Evolutionary conservation across 2,888 invertebrate species (phyloP), one percentile per base, ranked within the genome.

Genomic region (Yponomeuta cagnagella): DNA sequence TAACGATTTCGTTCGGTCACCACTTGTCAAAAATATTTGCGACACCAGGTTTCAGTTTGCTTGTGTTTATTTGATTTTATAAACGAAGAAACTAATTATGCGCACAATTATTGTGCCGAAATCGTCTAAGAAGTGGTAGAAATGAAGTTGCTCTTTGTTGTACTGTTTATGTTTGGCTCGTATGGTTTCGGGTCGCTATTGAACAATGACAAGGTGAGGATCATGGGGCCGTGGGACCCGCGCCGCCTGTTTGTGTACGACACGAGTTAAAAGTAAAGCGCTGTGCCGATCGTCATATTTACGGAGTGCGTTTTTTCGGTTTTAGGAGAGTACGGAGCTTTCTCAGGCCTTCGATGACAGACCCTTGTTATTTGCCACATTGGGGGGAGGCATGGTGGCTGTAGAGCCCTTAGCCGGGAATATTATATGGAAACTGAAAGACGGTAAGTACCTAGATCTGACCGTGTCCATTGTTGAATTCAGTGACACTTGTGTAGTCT

Each of bases 361-460:
- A 75, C 92, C 96, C 66, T 88, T 99, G 77, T 93, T 99, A 74
- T 96, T 98, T 81, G 97, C 98, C 67, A 99, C 99, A 68, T 93
- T 99, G 77, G 98, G 98, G 82, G 99, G 99, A 76, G 96, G 96
- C 74, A 95, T 99, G 81, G 95, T 96, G 76, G 98, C 98, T n/a
- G 94, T 99, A 69, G 96, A 97, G 80, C 96, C 96, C 76, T 90
- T 94, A 75, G 95, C 97, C 71, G 99, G 99, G 72, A 94, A 95
- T 79, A 94, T 97, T 77, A 94, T 96, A 79, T 99, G 99, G 99
- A 96, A 95, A 80, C 94, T 98, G 74, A 96, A 96, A 89, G 98
- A 99, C 92, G 97, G 96, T 96, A 93, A 90, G 86, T 70, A 63
- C 69, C 70, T 72, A 67, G 64, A 33, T 70, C 71, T 58, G 52